These are phyloP conservation scores for Gandaritis pyraliata DNA, from an alignment of 2,888 invertebrate species.

Conservation along the genomic window DNA sequence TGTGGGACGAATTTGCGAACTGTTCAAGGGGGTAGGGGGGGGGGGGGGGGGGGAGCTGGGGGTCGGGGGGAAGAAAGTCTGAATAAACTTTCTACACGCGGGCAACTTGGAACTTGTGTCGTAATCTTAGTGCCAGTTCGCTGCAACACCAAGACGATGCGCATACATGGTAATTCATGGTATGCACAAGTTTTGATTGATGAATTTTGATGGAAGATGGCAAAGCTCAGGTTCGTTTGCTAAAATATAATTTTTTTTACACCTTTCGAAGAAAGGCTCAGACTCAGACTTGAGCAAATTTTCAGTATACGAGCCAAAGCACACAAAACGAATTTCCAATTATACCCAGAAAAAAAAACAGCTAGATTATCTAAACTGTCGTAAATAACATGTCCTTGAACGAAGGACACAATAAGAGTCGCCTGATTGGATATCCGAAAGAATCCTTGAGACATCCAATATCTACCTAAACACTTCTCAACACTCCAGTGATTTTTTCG, in stretches of 20 bases:
- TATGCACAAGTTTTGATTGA: constrained; percentile 9
- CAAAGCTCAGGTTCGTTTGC: too few relatives aligned
- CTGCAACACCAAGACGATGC: constrained; percentile 38
- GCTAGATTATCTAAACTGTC: too few relatives aligned
- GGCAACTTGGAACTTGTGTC: constrained; percentile 66
- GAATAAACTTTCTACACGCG: constrained; percentile 66
- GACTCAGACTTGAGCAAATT: too few relatives aligned
- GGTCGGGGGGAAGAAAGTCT: constrained; percentile 49
- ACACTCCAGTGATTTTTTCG: constrained; percentile 45
- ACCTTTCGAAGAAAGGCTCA: too few relatives aligned
- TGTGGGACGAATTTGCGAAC: constrained; percentile 59
- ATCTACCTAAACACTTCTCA: constrained; percentile 33
- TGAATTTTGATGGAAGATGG: constrained; percentile 2
- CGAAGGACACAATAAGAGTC: constrained; percentile 40
- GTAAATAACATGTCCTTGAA: constrained; percentile 16
- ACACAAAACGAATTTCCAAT: background rate
- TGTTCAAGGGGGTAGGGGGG: constrained; percentile 51
- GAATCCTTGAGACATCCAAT: constrained; percentile 45
- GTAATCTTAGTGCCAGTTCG: constrained; percentile 60
- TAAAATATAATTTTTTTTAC: too few relatives aligned
- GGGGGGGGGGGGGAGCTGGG: constrained; percentile 42
- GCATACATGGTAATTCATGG: background rate
- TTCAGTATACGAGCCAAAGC: background rate
- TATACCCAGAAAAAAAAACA: too few relatives aligned
- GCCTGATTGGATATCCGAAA: constrained; percentile 43